phyloP scores from a whole-genome alignment of 2,113 vertebrate species.

The Pandion haliaetus region DNA sequence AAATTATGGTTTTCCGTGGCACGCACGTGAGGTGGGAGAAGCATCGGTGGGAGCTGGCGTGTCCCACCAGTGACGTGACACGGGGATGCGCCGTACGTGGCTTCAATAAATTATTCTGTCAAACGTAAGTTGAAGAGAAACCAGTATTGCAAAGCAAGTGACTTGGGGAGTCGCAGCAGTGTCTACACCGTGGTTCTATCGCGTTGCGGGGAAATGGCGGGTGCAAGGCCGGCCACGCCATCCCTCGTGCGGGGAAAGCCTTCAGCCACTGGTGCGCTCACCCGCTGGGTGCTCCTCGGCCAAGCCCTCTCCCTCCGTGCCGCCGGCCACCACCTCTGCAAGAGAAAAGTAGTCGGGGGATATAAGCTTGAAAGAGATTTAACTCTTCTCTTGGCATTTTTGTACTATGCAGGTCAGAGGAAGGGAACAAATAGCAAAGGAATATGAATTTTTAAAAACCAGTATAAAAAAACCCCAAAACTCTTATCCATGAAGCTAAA shows the following conservation, averaged over 20 bases:
- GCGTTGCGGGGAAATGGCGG: accelerated
- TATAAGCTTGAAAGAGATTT: not conserved
- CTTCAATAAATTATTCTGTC: not conserved
- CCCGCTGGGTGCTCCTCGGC: not conserved
- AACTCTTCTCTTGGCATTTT: not conserved
- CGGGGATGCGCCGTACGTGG: accelerated
- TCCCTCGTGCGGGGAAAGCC: accelerated
- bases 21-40: not conserved
- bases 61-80: accelerated
- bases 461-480: not conserved
- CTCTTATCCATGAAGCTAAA: not conserved
- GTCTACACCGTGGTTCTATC: not conserved
- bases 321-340: not conserved
- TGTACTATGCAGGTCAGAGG: not conserved
- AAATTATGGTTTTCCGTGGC: not conserved
- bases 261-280: not conserved
- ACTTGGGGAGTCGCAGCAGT: not conserved
- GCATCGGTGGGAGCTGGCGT: not conserved
- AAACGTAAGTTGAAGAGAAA: accelerated
- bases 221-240: accelerated
- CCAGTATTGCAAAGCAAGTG: not conserved
- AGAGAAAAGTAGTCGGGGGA: not conserved
- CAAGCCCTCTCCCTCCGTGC: not conserved
- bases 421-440: not conserved
- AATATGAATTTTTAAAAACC: not conserved